Evolutionary conservation across 2,888 invertebrate genomes (phyloP).

Genomic region (Drosophila leonis): DNA sequence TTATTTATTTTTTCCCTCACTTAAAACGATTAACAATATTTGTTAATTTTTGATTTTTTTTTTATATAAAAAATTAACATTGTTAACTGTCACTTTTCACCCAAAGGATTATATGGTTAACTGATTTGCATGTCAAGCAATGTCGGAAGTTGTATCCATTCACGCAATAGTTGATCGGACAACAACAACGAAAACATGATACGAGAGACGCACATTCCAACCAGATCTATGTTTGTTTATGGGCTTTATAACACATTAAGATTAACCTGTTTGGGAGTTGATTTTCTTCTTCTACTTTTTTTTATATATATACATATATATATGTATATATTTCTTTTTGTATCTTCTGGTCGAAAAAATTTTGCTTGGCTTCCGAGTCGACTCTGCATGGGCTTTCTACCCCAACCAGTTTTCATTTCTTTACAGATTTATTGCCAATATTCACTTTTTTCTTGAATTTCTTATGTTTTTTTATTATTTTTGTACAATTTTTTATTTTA

Average conservation of each 20-base stretch:
- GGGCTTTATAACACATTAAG: constrained; percentile 34
- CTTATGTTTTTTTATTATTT: constrained; percentile 9
- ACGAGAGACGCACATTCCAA: constrained; percentile 28
- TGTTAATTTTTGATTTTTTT: constrained; percentile 4
- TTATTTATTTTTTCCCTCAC: background rate
- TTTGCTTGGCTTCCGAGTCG: constrained; percentile 52
- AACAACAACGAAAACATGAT: constrained; percentile 37
- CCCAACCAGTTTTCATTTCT: constrained; percentile 68
- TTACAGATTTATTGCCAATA: constrained; percentile 75
- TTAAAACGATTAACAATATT: constrained; percentile 13
- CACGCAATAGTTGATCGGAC: constrained; percentile 64
- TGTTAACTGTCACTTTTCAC: background rate
- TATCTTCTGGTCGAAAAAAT: constrained; percentile 23
- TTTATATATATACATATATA: background rate
- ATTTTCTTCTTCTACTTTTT: constrained; percentile 4
- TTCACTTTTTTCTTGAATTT: constrained; percentile 42
- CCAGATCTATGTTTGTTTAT: constrained; percentile 46
- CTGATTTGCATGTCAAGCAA: constrained; percentile 73
- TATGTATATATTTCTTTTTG: background rate
- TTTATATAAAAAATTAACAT: background rate
- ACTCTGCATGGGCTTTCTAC: constrained; percentile 63
- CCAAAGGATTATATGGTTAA: constrained; percentile 33
- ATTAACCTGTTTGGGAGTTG: constrained; percentile 48
- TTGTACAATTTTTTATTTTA: constrained; percentile 36
- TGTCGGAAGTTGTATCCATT: constrained; percentile 68